Percentiles rank a stretch among this genome's conserved stretches.
phyloP scores from a whole-genome alignment of 2,797 vertebrate species.

The Poecilia velifera region DNA sequence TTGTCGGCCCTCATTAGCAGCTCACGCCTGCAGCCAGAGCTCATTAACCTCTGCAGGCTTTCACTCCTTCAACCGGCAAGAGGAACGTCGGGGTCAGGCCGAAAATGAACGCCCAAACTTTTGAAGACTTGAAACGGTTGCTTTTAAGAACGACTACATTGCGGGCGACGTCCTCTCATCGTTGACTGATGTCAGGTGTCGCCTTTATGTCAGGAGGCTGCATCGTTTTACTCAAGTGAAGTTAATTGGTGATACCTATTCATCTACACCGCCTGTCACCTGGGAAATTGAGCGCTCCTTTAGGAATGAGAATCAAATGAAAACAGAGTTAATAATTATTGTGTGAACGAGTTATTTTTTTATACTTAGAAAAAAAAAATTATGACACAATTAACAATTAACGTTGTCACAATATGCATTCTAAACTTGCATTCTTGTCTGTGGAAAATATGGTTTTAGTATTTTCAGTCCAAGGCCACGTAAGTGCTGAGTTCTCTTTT shows the following conservation, averaged over 20 bases:
- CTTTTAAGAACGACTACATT: neutral
- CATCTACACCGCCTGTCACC: neutral
- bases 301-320: neutral
- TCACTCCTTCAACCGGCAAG: conserved; percentile 22
- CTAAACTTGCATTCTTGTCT: neutral
- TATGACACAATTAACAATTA: neutral
- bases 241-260: neutral
- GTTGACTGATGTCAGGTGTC: neutral
- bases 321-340: neutral
- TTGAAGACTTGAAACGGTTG: neutral
- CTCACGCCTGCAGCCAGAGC: conserved; percentile 46
- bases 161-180: neutral
- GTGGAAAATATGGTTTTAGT: neutral
- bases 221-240: neutral
- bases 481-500: neutral
- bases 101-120: neutral
- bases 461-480: neutral
- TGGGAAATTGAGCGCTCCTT: neutral
- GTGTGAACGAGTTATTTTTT: neutral
- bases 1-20: conserved; percentile 61
- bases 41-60: conserved; percentile 60
- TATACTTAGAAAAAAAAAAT: neutral
- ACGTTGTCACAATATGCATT: neutral
- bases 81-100: conserved; percentile 9
- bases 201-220: neutral